Percentiles rank a stretch among this genome's conserved stretches.
Conservation (phyloP, 2,888 invertebrate genomes). For the Corbicula japonica region DNA sequence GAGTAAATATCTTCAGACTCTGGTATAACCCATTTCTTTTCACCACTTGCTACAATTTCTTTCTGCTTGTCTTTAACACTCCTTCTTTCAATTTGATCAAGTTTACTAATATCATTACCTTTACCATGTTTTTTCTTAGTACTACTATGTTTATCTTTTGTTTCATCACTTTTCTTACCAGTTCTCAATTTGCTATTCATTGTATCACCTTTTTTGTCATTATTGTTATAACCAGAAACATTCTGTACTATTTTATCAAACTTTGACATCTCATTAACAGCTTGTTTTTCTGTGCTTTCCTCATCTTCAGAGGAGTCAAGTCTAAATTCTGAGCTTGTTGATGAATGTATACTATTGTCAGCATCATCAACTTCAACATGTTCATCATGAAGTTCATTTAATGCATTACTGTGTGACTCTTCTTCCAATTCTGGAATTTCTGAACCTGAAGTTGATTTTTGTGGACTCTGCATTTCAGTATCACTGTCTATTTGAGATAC, state of each 20-base stretch:
- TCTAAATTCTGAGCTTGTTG: conserved; percentile 42
- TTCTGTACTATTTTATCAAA: conserved; percentile 21
- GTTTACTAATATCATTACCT: not conserved
- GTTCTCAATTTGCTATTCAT: too few relatives aligned
- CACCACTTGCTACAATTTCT: too few relatives aligned
- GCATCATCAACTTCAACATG: not conserved
- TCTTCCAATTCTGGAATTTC: not conserved
- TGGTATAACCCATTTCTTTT: too few relatives aligned
- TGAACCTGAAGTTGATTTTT: too few relatives aligned
- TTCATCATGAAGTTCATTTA: not conserved
- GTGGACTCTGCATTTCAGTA: too few relatives aligned
- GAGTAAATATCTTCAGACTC: conserved; percentile 21
- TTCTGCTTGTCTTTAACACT: too few relatives aligned
- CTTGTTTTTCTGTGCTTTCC: conserved; percentile 12
- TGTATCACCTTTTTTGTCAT: too few relatives aligned
- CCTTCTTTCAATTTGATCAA: too few relatives aligned
- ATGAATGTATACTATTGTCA: conserved; percentile 7
- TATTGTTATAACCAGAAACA: too few relatives aligned
- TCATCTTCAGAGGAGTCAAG: conserved; percentile 40
- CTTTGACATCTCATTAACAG: conserved; percentile 20
- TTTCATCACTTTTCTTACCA: too few relatives aligned
- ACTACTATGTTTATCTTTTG: too few relatives aligned
- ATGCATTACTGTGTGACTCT: not conserved
- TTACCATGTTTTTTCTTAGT: not conserved
- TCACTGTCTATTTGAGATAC: not conserved